Base-by-base conservation (phyloP, 2,888 invertebrate genomes). In the Lepidocyrtinus sp. region DNA sequence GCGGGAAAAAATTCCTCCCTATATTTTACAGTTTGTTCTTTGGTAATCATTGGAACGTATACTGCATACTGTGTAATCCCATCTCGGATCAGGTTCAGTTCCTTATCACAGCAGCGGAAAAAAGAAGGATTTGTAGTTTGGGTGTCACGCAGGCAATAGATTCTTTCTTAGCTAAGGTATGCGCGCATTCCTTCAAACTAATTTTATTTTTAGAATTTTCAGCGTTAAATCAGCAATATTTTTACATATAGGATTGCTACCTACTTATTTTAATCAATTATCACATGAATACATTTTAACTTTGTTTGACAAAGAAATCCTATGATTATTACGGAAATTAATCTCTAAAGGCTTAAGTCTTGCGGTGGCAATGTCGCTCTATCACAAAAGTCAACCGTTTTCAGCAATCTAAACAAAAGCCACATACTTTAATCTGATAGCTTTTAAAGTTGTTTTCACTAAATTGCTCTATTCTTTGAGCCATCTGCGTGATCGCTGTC, bases 31-130 rank as follows among this genome's bases (percentile, higher is more conserved):
- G 50, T 50, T 50, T 50, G 50, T 50, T 17, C 17, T 50, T 36
- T 36, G n/a, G n/a, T n/a, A n/a, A n/a, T n/a, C n/a, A n/a, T n/a
- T n/a, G n/a, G n/a, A n/a, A n/a, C n/a, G n/a, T n/a, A n/a, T n/a
- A n/a, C n/a, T n/a, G n/a, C n/a, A n/a, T n/a, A n/a, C n/a, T n/a
- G n/a, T n/a, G n/a, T n/a, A 36, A 12, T 5, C 36, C 12, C 36
- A 36, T 36, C 65, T 77, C 61, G 36, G 71, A 72, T 77, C 50
- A 67, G 77, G 71, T 67, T 72, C 77, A 72, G 45, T 62, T 24
- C 36, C 62, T 46, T 62, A 71, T 50, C 50, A 50, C 50, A n/a
- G 50, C 50, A 50, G 50, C 15, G 50, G 50, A 50, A 50, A 50
- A 50, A 50, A 50, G 2, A 17, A 50, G 50, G 15, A 50, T 50